phyloP scores from a whole-genome alignment of 2,888 invertebrate species.

The Protodeltote pygarga region DNA sequence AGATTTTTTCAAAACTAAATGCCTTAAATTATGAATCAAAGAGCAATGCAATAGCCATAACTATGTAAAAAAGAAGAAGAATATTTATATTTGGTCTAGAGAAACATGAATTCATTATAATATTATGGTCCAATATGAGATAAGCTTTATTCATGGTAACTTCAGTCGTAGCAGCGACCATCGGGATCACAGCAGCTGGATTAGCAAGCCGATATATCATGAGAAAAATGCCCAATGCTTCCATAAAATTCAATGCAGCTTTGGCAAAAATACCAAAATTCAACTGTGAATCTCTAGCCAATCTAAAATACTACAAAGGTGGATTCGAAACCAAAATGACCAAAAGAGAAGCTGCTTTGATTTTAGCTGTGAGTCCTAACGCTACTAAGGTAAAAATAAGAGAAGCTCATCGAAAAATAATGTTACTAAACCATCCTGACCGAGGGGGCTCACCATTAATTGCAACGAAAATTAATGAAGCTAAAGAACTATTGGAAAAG shows the following conservation, averaged over 20 bases:
- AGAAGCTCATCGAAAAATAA: constrained; percentile 97
- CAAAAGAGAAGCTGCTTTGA: constrained; percentile 96
- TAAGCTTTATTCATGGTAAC: no score
- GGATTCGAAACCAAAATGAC: constrained; percentile 99
- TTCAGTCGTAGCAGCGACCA: constrained; percentile 93
- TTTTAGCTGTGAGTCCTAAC: constrained; percentile 92
- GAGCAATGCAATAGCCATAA: no score
- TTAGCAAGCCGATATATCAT: constrained; percentile 94
- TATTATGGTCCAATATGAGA: no score
- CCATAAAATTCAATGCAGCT: constrained; percentile 92
- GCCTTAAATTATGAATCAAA: no score
- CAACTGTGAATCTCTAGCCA: constrained; percentile 91
- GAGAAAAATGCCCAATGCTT: constrained; percentile 91
- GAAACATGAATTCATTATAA: no score
- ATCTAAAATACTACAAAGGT: constrained; percentile 97
- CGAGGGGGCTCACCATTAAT: constrained; percentile 98
- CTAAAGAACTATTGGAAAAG: constrained; percentile 97
- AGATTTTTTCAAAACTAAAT: no score
- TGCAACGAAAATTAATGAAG: constrained; percentile 99
- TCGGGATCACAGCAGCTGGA: constrained; percentile 96
- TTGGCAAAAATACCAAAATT: constrained; percentile 93
- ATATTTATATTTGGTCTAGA: no score
- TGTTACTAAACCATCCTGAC: constrained; percentile 99
- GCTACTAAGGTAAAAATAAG: constrained; percentile 91
- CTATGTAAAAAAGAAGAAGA: no score